A percentile compares a stretch with the other conserved stretches of the same genome.
These are phyloP conservation scores for Neoaliturus tenellus DNA, from an alignment of 2,888 invertebrate species.

Conservation along the genomic window DNA sequence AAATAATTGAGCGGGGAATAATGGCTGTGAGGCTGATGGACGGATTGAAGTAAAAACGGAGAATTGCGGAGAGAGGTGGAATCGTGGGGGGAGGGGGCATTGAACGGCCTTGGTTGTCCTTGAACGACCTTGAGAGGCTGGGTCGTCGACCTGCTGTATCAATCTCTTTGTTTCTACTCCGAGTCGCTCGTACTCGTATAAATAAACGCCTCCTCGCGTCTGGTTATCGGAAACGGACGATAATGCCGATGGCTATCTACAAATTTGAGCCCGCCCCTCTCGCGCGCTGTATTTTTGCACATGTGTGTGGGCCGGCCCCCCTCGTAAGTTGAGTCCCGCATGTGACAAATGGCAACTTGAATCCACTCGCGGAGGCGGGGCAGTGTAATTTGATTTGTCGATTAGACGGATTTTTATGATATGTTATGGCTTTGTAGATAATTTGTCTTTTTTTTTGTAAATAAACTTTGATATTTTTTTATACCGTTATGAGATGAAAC, in stretches of 20 bases:
- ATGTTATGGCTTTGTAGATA: no score
- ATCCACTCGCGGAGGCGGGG: neutral
- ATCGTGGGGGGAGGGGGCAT: neutral
- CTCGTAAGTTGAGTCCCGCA: neutral
- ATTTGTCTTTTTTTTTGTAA: no score
- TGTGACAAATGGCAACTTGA: neutral
- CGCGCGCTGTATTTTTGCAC: conserved; percentile 4
- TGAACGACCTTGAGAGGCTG: conserved; percentile 26
- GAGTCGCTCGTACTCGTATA: conserved; percentile 9
- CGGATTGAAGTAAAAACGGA: conserved; percentile 30
- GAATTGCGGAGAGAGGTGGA: neutral
- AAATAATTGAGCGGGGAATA: conserved; percentile 33
- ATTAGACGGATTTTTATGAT: neutral
- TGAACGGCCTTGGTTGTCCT: conserved; percentile 28
- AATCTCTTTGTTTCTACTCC: neutral
- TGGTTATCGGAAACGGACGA: conserved; percentile 24
- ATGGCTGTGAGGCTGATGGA: conserved; percentile 3
- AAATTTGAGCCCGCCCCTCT: conserved; percentile 25
- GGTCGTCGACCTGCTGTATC: neutral
- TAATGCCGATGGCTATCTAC: conserved; percentile 40
- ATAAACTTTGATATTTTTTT: no score
- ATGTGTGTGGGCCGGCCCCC: conserved; percentile 2
- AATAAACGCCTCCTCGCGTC: conserved; percentile 40
- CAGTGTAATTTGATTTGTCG: neutral
- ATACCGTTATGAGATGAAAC: no score